Evolutionary conservation across 1,140 invertebrate species (phyloP).

Genomic region (Drosophila busckii): DNA sequence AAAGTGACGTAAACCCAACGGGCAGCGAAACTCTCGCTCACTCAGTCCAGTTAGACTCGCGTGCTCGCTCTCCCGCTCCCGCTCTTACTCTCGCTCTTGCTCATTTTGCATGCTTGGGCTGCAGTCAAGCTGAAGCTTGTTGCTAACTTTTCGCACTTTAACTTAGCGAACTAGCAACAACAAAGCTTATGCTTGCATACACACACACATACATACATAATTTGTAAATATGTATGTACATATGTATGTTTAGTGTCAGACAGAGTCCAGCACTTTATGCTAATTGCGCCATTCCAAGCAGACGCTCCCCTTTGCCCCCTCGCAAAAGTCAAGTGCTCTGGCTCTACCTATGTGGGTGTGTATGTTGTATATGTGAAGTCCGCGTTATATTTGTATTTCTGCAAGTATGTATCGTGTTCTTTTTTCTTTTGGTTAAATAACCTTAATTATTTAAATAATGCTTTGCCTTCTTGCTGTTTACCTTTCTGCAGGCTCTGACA

Average conservation of each 20-base stretch:
- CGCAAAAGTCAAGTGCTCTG: constrained; percentile 45
- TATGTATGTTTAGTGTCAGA: constrained; percentile 32
- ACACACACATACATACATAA: constrained; percentile 22
- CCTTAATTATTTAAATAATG: constrained; percentile 62
- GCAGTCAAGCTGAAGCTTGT: constrained; percentile 53
- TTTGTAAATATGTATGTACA: constrained; percentile 4
- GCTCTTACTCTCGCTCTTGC: constrained; percentile 1
- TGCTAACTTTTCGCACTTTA: constrained; percentile 69
- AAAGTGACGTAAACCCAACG: too few relatives aligned
- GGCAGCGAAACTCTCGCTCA: too few relatives aligned
- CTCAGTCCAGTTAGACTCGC: constrained; percentile 2
- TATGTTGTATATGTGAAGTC: too few relatives aligned
- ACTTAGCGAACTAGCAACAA: constrained; percentile 31
- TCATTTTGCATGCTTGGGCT: constrained; percentile 17
- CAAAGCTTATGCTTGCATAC: constrained; percentile 15
- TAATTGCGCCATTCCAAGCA: too few relatives aligned
- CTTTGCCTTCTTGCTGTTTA: constrained; percentile 31
- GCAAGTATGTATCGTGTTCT: too few relatives aligned
- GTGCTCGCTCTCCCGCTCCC: not conserved
- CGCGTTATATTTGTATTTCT: too few relatives aligned
- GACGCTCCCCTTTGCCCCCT: constrained; percentile 60
- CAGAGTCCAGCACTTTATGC: constrained; percentile 56
- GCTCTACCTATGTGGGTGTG: not conserved
- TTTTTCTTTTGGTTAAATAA: constrained; percentile 7
- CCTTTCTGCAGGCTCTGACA: constrained; percentile 24